Base-by-base conservation (phyloP, 2,797 vertebrate species). In the Peromyscus attwateri region DNA sequence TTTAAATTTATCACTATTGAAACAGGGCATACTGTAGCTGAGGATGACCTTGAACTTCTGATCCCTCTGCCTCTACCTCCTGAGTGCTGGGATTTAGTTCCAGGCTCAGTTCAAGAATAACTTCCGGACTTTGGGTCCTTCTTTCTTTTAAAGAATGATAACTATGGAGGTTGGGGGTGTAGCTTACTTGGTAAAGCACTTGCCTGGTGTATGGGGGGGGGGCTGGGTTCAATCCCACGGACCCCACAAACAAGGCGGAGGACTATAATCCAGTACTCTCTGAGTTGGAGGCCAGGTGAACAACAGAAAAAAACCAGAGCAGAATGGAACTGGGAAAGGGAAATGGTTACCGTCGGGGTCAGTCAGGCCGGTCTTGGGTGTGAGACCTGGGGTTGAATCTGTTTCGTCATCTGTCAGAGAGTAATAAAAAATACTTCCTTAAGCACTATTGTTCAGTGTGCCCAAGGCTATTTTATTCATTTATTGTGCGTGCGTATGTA, bases 351-450 rank as follows among this genome's bases (percentile, higher is more conserved):
- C 49, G 0, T 31, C 68, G n/a, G 66, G 34, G 52, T 70, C 77
- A n/a, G 52, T 70, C 77, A 34, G 75, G 71, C 55, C 27, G 16
- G 2, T n/a, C 57, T 91, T 89, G 40, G 25, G 11, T 68, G 16
- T 49, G 55, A 43, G 11, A 8, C 46, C 66, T 2, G 0, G 37
- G 71, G 31, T 31, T 2, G 62, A 49, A 70, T 94, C n/a, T 88
- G 7, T 88, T 64, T 94, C 62, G 62, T 92, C 66, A 17, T 91
- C 75, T 96, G 49, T 90, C 73, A 91, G 75, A 17, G n/a, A 57
- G 23, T 80, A 66, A 84, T 60, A 83, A 83, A 19, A 77, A 60
- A 34, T 40, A 29, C 79, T 81, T 82, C 55, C 31, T 85, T 70
- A 52, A 85, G 43, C 12, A 49, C 34, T 14, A 13, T 77, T 79